A percentile compares a stretch with the other conserved stretches of the same genome.
phyloP scores from a whole-genome alignment of 2,888 invertebrate genomes.

The Melinopterus prodromus region DNA sequence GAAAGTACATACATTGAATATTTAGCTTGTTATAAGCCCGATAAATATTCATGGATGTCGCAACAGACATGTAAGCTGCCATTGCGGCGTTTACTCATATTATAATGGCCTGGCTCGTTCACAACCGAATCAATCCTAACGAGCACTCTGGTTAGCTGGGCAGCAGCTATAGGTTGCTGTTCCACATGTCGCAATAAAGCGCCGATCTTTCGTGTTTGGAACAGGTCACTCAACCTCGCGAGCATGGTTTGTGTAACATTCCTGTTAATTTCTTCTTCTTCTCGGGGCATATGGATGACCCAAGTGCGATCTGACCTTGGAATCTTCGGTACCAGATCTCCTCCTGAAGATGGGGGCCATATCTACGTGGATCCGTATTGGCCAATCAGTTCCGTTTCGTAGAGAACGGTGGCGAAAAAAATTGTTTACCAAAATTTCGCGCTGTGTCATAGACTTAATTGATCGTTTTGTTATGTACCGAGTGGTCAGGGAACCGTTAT shows the following conservation, averaged over 20 bases:
- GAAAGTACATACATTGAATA: neutral
- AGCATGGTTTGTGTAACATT: neutral
- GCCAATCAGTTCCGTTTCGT: neutral
- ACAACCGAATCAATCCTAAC: neutral
- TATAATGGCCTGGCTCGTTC: neutral
- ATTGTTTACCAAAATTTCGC: conserved; percentile 4
- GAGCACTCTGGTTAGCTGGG: neutral
- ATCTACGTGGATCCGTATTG: neutral
- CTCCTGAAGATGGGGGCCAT: neutral
- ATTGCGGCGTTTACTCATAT: neutral
- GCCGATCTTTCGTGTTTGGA: neutral
- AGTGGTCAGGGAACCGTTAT: neutral
- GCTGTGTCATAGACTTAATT: neutral
- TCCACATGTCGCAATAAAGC: conserved; percentile 4
- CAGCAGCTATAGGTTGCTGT: neutral
- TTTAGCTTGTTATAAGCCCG: neutral
- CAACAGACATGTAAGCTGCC: neutral
- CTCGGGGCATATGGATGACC: neutral
- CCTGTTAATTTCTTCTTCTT: neutral
- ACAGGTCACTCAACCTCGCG: neutral
- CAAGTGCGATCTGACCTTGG: neutral
- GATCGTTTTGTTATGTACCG: neutral
- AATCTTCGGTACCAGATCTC: neutral
- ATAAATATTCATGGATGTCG: neutral
- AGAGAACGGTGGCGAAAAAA: neutral